These are phyloP conservation scores for Myotis brandtii DNA, from an alignment of 2,113 vertebrate genomes.

Conservation along the genomic window DNA sequence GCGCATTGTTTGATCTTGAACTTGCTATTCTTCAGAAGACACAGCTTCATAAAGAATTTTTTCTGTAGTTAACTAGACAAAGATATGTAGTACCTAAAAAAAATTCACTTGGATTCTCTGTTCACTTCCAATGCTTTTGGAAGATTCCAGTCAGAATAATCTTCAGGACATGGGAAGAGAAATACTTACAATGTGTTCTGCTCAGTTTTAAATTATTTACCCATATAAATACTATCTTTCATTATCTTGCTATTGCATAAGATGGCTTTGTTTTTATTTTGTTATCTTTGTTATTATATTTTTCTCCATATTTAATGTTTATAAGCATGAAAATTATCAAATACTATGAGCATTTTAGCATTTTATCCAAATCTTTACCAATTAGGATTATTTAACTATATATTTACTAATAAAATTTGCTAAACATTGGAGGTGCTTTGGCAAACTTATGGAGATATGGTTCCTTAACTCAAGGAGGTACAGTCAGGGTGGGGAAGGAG, in stretches of 20 bases:
- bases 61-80: neutral
- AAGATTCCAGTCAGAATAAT: neutral
- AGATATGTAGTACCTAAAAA: neutral
- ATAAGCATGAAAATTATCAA: neutral
- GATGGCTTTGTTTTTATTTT: conserved; percentile 32
- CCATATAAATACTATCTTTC: neutral
- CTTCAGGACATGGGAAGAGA: neutral
- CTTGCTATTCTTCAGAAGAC: neutral
- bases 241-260: neutral
- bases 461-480: neutral
- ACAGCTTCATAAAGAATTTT: neutral
- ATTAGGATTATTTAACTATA: neutral
- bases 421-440: neutral
- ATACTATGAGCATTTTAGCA: neutral
- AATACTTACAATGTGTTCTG: neutral
- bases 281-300: neutral
- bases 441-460: neutral
- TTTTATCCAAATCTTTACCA: neutral
- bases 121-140: neutral
- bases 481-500: neutral
- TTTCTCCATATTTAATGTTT: neutral
- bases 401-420: neutral
- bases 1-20: conserved; percentile 22
- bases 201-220: neutral
- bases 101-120: neutral